phyloP scores from a whole-genome alignment of 2,888 invertebrate genomes.

The Orchesellides sinensis region DNA sequence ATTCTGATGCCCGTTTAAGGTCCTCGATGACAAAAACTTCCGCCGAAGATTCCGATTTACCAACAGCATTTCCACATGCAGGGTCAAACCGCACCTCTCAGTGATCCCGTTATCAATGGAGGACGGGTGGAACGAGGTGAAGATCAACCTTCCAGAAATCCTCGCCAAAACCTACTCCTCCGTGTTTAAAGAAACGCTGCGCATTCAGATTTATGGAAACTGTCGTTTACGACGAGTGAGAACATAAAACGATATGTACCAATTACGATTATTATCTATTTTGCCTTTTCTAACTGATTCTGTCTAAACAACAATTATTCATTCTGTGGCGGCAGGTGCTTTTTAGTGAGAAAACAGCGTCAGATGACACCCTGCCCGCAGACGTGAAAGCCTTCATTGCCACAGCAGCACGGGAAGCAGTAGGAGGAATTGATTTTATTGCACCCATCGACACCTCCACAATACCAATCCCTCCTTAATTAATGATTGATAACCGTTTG shows the following conservation, averaged over 20 bases:
- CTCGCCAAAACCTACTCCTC: slow-evolving; percentile 32
- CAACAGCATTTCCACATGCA: slow-evolving; percentile 59
- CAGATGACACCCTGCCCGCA: slow-evolving; percentile 37
- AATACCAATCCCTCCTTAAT: no score
- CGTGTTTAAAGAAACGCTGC: slow-evolving; percentile 46
- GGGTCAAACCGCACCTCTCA: slow-evolving; percentile 55
- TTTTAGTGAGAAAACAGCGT: slow-evolving; percentile 32
- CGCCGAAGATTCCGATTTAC: slow-evolving; percentile 53
- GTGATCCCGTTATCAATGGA: slow-evolving; percentile 58
- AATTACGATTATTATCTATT: no score
- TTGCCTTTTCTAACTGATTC: no score
- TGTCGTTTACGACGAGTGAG: slow-evolving; percentile 63
- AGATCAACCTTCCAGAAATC: slow-evolving; percentile 57
- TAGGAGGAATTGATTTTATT: neutral
- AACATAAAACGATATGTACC: neutral
- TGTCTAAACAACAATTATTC: no score
- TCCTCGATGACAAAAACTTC: slow-evolving; percentile 57
- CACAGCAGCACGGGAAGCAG: neutral
- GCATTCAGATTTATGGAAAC: slow-evolving; percentile 67
- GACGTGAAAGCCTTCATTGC: slow-evolving; percentile 61
- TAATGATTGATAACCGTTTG: no score
- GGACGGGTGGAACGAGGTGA: slow-evolving; percentile 64
- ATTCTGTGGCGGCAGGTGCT: slow-evolving; percentile 37
- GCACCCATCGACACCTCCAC: neutral
- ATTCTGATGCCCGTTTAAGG: no score